Conservation (phyloP, 2,888 invertebrate genomes). For the Ormia ochracea region DNA sequence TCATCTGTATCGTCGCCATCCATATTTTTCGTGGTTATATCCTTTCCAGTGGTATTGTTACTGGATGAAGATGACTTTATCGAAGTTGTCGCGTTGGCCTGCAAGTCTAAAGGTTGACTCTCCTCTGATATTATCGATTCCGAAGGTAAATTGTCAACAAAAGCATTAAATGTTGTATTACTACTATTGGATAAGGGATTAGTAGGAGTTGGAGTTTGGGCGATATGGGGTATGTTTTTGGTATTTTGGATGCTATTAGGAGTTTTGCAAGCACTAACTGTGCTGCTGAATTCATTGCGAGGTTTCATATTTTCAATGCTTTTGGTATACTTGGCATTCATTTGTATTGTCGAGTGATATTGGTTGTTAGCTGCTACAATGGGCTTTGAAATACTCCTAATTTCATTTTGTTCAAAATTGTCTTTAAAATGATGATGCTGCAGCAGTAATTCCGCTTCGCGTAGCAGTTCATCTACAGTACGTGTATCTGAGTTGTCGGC, state of each 20-base stretch:
- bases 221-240: not conserved
- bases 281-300: conserved; percentile 8
- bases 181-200: conserved; percentile 25
- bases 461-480: conserved; percentile 80
- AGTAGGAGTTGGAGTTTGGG: conserved; percentile 55
- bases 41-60: conserved; percentile 62
- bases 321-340: conserved; percentile 68
- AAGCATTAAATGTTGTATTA: conserved; percentile 65
- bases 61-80: conserved; percentile 49
- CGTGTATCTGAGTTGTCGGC: conserved; percentile 78
- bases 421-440: conserved; percentile 70
- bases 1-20: conserved; percentile 72
- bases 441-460: conserved; percentile 79
- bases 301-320: conserved; percentile 54
- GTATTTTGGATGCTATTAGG: not conserved
- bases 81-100: conserved; percentile 62
- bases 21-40: conserved; percentile 58
- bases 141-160: conserved; percentile 73
- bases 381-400: conserved; percentile 18
- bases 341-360: conserved; percentile 63
- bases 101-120: conserved; percentile 74
- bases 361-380: not conserved
- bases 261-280: conserved; percentile 31
- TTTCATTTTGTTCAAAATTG: conserved; percentile 14
- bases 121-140: conserved; percentile 75